Evolutionary conservation across 2,113 vertebrate species (phyloP), one percentile per base, ranked within the genome.

Genomic region (Grantiella picta): DNA sequence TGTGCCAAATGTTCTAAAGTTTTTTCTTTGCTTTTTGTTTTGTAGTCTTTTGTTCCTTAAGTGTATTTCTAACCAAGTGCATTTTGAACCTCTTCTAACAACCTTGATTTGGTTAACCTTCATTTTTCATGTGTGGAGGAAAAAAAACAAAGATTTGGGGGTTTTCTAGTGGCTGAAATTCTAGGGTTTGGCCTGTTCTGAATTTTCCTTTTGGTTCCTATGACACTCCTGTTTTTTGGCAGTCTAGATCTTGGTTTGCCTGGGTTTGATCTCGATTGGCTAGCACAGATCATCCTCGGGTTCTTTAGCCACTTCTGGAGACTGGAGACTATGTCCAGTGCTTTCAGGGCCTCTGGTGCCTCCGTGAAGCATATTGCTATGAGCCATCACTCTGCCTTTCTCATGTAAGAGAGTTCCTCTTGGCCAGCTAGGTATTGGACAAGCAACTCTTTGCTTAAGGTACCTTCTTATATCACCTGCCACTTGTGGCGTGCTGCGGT

Each of bases 201-300:
- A 99, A 99, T 99, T 99, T 98, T 98, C 98, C 98, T 98, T 98
- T 98, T 99, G 98, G 98, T 99, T 98, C 98, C 98, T 99, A 98
- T 99, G 98, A 98, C 98, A 97, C 98, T 98, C 98, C 98, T 98
- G 98, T 99, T 98, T 98, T 98, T 97, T 97, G 98, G 98, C 97
- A 97, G 98, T 99, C 98, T 99, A 99, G 98, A 98, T 99, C 98
- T 98, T 99, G 98, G 98, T 99, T 99, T 97, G 97, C 98, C 97
- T 97, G 96, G 97, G 96, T 97, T 97, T 97, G 98, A 98, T 98
- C 98, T 98, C 98, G 98, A 98, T 98, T 98, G 98, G 98, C 98
- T 99, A 99, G 99, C 98, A 96, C 98, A 99, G 98, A 98, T 99
- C 99, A 99, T 98, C 99, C 98, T 99, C 98, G 99, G 99, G 98